phyloP scores from a whole-genome alignment of 2,797 vertebrate species.

The Sebastes nivosus region DNA sequence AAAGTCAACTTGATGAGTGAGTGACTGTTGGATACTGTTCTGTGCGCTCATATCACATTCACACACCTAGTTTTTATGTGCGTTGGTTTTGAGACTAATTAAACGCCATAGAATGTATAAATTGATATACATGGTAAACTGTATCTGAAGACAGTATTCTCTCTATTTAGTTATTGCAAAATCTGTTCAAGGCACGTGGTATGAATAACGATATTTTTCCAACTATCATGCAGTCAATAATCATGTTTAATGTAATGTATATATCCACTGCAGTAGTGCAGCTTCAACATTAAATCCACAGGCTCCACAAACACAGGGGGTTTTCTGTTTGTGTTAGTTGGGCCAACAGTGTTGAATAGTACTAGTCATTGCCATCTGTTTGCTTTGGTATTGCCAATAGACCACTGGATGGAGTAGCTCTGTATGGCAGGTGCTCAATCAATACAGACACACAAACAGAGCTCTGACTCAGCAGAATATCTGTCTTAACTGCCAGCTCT shows the following conservation, averaged over 20 bases:
- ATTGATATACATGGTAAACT: not conserved
- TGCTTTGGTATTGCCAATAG: slow-evolving; percentile 10
- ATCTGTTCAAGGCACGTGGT: not conserved
- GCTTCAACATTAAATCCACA: not conserved
- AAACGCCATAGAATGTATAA: not conserved
- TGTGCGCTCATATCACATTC: not conserved
- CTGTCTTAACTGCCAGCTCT: slow-evolving; percentile 19
- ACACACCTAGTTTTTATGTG: not conserved
- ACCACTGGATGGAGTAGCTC: not conserved
- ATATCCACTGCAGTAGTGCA: not conserved
- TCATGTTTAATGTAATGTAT: not conserved
- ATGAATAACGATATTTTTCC: not conserved
- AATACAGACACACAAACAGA: slow-evolving; percentile 24
- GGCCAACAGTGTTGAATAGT: slow-evolving; percentile 4
- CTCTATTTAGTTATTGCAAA: not conserved
- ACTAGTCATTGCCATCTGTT: slow-evolving; percentile 11
- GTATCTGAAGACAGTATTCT: not conserved
- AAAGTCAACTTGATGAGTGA: not conserved
- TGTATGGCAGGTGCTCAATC: slow-evolving; percentile 26
- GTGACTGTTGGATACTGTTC: not conserved
- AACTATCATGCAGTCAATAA: not conserved
- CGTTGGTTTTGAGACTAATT: too few species aligned
- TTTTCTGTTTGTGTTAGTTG: not conserved
- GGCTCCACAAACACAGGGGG: not conserved
- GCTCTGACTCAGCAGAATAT: slow-evolving; percentile 48